A percentile compares a stretch with the other conserved stretches of the same genome.
Conservation (phyloP, 2,113 vertebrate genomes). For the Aegithalos caudatus region DNA sequence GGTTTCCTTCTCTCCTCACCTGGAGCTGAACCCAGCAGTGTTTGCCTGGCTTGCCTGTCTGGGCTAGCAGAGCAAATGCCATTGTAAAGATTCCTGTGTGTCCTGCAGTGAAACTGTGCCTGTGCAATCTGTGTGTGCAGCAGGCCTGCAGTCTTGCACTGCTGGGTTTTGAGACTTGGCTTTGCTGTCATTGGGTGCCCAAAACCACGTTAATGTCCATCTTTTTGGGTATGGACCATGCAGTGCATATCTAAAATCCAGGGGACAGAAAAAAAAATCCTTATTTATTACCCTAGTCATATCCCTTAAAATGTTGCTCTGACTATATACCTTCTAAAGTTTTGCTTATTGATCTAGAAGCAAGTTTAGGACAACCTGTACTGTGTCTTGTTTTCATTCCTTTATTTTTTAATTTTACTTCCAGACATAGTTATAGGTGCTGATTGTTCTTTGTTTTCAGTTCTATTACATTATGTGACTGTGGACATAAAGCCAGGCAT, state of each 20-base stretch:
- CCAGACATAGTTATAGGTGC: neutral
- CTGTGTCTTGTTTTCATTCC: too few species aligned
- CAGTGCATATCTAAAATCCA: neutral
- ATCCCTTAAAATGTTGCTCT: neutral
- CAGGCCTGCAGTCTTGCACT: neutral
- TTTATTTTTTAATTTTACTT: neutral
- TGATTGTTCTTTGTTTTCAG: neutral
- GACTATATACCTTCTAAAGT: neutral
- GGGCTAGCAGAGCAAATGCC: neutral
- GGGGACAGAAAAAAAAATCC: fast-evolving
- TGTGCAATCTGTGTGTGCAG: neutral
- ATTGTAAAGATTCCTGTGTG: neutral
- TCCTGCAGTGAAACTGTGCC: fast-evolving
- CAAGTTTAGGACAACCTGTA: neutral
- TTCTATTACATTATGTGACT: neutral
- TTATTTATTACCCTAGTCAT: neutral
- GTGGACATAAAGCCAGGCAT: neutral
- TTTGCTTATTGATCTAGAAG: neutral
- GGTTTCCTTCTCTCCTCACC: neutral
- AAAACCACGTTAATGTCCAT: neutral
- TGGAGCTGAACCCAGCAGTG: neutral
- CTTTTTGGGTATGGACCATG: neutral
- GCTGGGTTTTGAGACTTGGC: neutral
- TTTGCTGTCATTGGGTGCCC: neutral
- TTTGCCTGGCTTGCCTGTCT: neutral